These are phyloP conservation scores for Theocolax elegans DNA, from an alignment of 1,140 invertebrate genomes.

Conservation along the genomic window DNA sequence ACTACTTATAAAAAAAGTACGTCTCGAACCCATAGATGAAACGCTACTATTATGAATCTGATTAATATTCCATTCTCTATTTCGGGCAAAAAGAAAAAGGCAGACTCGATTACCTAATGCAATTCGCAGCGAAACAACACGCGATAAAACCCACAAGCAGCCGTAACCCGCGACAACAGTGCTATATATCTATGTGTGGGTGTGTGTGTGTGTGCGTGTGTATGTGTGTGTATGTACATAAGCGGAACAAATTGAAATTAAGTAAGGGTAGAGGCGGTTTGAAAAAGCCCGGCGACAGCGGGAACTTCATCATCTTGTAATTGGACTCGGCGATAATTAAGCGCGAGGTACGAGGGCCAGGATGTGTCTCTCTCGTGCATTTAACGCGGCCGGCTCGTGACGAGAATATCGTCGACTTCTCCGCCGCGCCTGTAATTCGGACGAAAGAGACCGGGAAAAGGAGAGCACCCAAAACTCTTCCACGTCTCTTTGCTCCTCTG, in stretches of 20 bases:
- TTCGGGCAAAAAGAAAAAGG: too few relatives aligned
- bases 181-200: too few relatives aligned
- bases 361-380: not conserved
- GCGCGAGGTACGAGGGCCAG: not conserved
- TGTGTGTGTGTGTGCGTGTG: too few relatives aligned
- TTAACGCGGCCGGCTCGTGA: constrained; percentile 12
- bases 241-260: constrained; percentile 24
- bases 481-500: not conserved
- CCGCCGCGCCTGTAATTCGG: not conserved
- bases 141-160: not conserved
- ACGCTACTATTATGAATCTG: too few relatives aligned
- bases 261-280: constrained; percentile 1
- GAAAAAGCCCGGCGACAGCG: not conserved
- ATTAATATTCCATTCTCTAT: too few relatives aligned
- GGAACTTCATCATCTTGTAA: constrained; percentile 31
- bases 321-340: constrained; percentile 33
- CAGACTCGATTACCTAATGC: not conserved
- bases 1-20: too few relatives aligned
- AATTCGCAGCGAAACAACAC: not conserved
- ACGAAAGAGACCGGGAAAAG: not conserved
- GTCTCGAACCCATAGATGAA: too few relatives aligned
- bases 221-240: too few relatives aligned
- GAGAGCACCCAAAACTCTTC: not conserved
- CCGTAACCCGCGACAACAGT: too few relatives aligned
- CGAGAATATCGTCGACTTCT: constrained; percentile 10